Base-by-base conservation (phyloP, 1,140 invertebrate genomes). In the Zaprionus africanus region DNA sequence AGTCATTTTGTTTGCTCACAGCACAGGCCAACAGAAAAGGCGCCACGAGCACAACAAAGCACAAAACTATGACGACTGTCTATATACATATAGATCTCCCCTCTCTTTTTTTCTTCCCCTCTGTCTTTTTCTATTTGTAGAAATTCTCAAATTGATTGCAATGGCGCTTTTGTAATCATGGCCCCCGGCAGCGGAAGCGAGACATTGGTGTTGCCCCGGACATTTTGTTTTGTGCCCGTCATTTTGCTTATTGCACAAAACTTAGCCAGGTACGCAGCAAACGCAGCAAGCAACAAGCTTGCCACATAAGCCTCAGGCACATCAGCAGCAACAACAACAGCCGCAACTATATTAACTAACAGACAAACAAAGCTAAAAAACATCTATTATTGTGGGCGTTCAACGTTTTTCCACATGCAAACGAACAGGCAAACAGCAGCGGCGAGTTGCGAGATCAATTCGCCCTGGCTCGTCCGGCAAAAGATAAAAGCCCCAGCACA, bases 171-270 rank as follows among this genome's bases (percentile, higher is more conserved):
- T 62, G 63, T 63, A 77, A 77, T 77, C 69, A 73, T 73, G 69
- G 69, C 69, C 69, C 58, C 68, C 61, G 74, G 68, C 69, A 76
- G 51, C 82, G 84, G 85, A 82, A 67, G 68, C 74, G 74, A 75
- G 28, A 63, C 71, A 38, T 49, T 46, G 22, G 38, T 31, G 38
- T 31, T 66, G 70, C 68, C 81, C 86, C 91, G 85, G 90, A 92
- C 91, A 92, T 92, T 92, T 92, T 92, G 91, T 92, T 92, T 92
- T 91, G 84, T 92, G 91, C 91, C 91, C 91, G 91, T 92, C 91
- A 92, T 92, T 92, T 92, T 92, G 91, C 91, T 92, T 92, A 92
- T 92, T 92, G 78, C 82, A 82, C 82, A 86, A 91, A 91, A 70
- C 60, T 63, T 56, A 69, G 77, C 73, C 85, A 81, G 91, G 91